These are phyloP conservation scores for Mus pahari DNA, from an alignment of 2,113 vertebrate species.

Conservation along the genomic window DNA sequence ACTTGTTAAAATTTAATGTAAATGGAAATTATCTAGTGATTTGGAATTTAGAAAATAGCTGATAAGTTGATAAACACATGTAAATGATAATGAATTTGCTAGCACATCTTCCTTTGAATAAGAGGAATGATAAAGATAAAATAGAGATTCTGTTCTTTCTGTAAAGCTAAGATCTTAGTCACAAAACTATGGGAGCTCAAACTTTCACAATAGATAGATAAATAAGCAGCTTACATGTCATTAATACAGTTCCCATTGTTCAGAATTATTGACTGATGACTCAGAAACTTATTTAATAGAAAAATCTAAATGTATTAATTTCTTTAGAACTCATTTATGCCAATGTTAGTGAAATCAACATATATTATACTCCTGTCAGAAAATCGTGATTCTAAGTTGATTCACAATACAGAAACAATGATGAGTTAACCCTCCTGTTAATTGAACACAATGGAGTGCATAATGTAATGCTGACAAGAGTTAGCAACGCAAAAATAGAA, in stretches of 20 bases:
- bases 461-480: conserved; percentile 54
- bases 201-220: not conserved
- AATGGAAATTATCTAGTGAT: not conserved
- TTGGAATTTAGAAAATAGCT: not conserved
- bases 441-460: conserved; percentile 36
- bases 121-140: not conserved
- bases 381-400: not conserved
- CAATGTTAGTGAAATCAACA: conserved; percentile 16
- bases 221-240: not conserved
- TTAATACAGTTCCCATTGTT: not conserved
- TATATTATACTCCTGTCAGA: conserved; percentile 47
- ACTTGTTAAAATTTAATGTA: not conserved
- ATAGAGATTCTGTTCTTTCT: not conserved
- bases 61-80: not conserved
- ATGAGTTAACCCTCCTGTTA: conserved; percentile 50
- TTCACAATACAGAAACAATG: not conserved
- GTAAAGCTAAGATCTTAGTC: not conserved
- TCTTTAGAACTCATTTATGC: conserved; percentile 6
- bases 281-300: conserved; percentile 1
- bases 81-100: not conserved
- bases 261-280: not conserved
- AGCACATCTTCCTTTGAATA: not conserved
- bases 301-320: conserved; percentile 12
- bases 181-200: not conserved
- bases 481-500: conserved; percentile 9